Evolutionary conservation across 2,113 vertebrate genomes (phyloP), one percentile per base, ranked within the genome.

Genomic region (Heloderma charlesbogerti): DNA sequence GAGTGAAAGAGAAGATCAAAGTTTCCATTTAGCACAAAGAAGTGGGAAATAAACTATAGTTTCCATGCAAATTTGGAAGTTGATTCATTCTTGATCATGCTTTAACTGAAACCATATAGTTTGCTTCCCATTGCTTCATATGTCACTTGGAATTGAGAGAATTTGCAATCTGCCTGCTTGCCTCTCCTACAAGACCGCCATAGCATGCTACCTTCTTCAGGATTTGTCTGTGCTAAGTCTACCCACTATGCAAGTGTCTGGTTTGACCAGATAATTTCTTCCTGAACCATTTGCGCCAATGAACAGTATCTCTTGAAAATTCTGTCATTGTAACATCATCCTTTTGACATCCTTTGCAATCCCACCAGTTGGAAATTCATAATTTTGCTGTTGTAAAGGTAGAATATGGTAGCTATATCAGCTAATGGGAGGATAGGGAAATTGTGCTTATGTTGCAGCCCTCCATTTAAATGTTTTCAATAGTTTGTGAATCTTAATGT

Each of bases 121-220:
- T 82, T 83, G 51, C 40, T 63, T 67, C 20, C 29, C 74, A 88
- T 15, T 77, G 40, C 71, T 12, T 94, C 91, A 79, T 88, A 91
- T 88, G 92, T 93, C 15, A 71, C n/a, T 29, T 54, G 63, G 45
- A 71, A 29, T 81, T 45, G 69, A n/a, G 16, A 63, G 10, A 66
- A 43, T 27, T 66, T 67, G 57, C 2, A 57, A 60, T 82, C 1
- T 45, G 27, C 66, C 40, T 71, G 84, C 66, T 69, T 48, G 43
- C 63, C 45, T 86, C 16, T 86, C 6, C 63, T 71, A 31, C 34
- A 51, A 40, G 69, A 20, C 67, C 25, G 71, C 22, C 34, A 54
- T 81, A 72, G 34, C 37, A 83, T 57, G 9, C 7, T 48, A 10
- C 37, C 80, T 45, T 27, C 1, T 48, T 13, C 15, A 75, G 7